Conservation (phyloP, 1,140 invertebrate genomes). For the Copidosoma floridanum region DNA sequence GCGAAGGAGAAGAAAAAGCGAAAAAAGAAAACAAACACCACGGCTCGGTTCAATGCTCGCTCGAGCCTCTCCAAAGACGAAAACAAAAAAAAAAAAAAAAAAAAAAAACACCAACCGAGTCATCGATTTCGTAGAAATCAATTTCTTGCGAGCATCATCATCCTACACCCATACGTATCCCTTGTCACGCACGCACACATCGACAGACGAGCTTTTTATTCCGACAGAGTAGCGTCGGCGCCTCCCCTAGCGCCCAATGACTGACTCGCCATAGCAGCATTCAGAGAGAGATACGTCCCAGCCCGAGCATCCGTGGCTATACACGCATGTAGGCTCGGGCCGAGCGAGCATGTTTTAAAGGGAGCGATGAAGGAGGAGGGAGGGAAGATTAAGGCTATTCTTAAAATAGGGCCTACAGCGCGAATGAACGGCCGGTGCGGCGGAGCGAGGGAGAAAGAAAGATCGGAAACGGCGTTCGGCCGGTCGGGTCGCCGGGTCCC, state of each 20-base stretch:
- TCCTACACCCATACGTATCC: too few relatives aligned
- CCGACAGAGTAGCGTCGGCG: too few relatives aligned
- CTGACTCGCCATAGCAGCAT: too few relatives aligned
- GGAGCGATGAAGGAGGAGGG: slow-evolving; percentile 23
- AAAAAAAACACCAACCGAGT: neutral
- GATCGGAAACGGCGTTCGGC: slow-evolving; percentile 33
- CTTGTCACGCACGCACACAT: neutral
- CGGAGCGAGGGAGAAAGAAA: slow-evolving; percentile 30
- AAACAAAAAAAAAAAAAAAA: neutral
- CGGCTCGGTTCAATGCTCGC: neutral
- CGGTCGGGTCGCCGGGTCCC: slow-evolving; percentile 52
- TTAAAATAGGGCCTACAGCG: slow-evolving; percentile 46
- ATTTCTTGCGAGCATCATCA: too few relatives aligned
- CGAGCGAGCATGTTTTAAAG: too few relatives aligned
- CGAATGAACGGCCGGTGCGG: slow-evolving; percentile 15
- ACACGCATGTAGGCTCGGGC: too few relatives aligned
- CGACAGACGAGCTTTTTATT: too few relatives aligned
- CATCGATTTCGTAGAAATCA: slow-evolving; percentile 16
- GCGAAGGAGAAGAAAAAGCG: too few relatives aligned
- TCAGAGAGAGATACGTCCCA: too few relatives aligned
- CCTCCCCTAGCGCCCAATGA: too few relatives aligned
- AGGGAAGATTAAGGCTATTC: slow-evolving; percentile 44
- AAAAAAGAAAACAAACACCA: neutral
- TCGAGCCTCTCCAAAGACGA: neutral
- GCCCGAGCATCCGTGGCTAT: too few relatives aligned